These are phyloP conservation scores for Cephus pulcher DNA, from an alignment of 2,888 invertebrate species.

Conservation along the genomic window DNA sequence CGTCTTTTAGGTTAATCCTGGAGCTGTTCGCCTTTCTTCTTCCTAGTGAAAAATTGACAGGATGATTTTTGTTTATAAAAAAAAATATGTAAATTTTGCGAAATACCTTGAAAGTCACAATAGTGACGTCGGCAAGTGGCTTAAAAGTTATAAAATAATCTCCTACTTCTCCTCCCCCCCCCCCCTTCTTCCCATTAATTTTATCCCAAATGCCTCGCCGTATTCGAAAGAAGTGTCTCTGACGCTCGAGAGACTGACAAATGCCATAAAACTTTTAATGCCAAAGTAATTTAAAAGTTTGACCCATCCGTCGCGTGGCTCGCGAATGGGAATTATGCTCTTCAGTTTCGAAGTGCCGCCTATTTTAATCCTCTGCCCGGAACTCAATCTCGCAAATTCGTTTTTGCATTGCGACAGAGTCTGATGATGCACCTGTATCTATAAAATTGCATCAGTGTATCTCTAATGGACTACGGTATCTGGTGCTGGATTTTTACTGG, in stretches of 20 bases:
- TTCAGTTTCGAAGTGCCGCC: too few relatives aligned
- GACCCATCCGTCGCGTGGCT: constrained; percentile 50
- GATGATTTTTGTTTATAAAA: too few relatives aligned
- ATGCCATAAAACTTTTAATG: constrained; percentile 63
- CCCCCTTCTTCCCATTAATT: constrained; percentile 1
- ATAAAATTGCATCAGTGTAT: too few relatives aligned
- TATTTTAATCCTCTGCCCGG: too few relatives aligned
- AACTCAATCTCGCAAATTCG: too few relatives aligned
- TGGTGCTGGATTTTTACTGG: too few relatives aligned
- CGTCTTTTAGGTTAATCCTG: constrained; percentile 47
- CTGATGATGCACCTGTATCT: too few relatives aligned
- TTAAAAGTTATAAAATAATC: constrained; percentile 59
- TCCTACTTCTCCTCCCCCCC: background rate
- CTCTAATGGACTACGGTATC: too few relatives aligned
- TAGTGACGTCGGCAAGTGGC: constrained; percentile 43
- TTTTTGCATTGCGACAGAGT: too few relatives aligned
- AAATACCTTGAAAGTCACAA: constrained; percentile 23
- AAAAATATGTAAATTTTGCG: too few relatives aligned
- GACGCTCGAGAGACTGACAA: constrained; percentile 50
- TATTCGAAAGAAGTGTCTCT: background rate
- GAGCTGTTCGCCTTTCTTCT: too few relatives aligned
- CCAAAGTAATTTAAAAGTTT: constrained; percentile 60
- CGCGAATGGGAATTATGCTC: background rate
- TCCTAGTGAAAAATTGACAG: too few relatives aligned
- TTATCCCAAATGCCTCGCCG: background rate